A percentile compares a stretch with the other conserved stretches of the same genome.
These are phyloP conservation scores for Lithophane socia DNA, from an alignment of 2,888 invertebrate genomes.

Conservation along the genomic window DNA sequence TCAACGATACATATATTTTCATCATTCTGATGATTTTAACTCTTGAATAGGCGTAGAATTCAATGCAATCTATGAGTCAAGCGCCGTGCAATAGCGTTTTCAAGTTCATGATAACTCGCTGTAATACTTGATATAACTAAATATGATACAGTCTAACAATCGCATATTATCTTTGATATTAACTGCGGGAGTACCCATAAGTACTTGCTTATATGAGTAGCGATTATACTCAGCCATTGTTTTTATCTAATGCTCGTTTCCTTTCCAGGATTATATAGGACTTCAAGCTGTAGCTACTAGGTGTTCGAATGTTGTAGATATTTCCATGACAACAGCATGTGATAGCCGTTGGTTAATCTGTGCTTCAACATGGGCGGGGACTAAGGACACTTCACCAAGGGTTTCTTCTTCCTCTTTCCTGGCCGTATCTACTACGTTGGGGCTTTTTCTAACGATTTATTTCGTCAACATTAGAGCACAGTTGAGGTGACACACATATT, in stretches of 20 bases:
- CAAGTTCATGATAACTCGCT: constrained; percentile 42
- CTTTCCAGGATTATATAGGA: constrained; percentile 29
- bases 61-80: constrained; percentile 27
- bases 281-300: background rate
- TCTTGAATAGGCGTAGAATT: constrained; percentile 19
- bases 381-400: background rate
- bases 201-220: constrained; percentile 35
- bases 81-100: constrained; percentile 1
- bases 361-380: background rate
- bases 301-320: background rate
- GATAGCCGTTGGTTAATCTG: background rate
- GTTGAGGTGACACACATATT: background rate
- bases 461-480: background rate
- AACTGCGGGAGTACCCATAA: constrained; percentile 34
- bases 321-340: background rate
- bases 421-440: background rate
- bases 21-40: constrained; percentile 14
- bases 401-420: background rate
- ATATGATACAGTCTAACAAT: constrained; percentile 51
- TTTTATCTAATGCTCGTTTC: constrained; percentile 12
- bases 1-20: background rate
- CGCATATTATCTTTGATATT: constrained; percentile 56
- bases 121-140: constrained; percentile 15
- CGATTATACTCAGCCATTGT: constrained; percentile 46
- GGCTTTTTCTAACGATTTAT: background rate